Evolutionary conservation across 2,797 vertebrate species (phyloP).

Genomic region (Leptatherina wallacei): DNA sequence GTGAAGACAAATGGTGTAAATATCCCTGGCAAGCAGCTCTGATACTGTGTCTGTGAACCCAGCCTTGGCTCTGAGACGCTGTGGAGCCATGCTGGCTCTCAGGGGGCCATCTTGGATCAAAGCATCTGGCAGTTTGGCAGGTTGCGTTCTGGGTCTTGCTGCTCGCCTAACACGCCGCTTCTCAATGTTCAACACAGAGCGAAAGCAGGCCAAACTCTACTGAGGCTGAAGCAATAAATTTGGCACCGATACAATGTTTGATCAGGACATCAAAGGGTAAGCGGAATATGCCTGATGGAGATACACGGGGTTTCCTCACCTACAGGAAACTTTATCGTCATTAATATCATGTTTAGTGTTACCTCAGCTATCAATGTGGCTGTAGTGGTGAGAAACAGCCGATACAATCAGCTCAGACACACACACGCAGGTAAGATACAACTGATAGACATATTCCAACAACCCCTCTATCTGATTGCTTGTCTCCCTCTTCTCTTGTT

Average conservation of each 20-base stretch:
- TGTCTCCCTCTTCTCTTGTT: conserved; percentile 63
- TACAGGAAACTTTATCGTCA: conserved; percentile 49
- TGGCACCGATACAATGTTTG: conserved; percentile 67
- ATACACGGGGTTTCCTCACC: conserved; percentile 50
- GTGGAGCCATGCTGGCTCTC: conserved; percentile 75
- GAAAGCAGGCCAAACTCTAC: conserved; percentile 52
- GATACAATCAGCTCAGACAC: conserved; percentile 60
- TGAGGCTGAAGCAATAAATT: conserved; percentile 48
- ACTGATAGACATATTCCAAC: conserved; percentile 67
- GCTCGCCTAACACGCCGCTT: conserved; percentile 67
- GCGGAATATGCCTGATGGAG: conserved; percentile 62
- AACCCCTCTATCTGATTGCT: conserved; percentile 71
- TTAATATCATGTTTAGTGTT: conserved; percentile 63
- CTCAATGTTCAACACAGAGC: conserved; percentile 58
- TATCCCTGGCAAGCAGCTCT: conserved; percentile 68
- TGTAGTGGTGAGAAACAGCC: conserved; percentile 50
- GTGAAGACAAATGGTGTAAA: conserved; percentile 77
- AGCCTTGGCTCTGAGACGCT: conserved; percentile 68
- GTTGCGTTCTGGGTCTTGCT: conserved; percentile 70
- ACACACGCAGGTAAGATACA: conserved; percentile 54
- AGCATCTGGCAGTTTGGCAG: conserved; percentile 78
- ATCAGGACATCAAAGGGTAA: conserved; percentile 78
- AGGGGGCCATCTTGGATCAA: conserved; percentile 78
- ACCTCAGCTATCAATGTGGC: conserved; percentile 59
- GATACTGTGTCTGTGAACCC: conserved; percentile 70